Conservation (phyloP, 2,797 vertebrate genomes). For the Gouania willdenowi region DNA sequence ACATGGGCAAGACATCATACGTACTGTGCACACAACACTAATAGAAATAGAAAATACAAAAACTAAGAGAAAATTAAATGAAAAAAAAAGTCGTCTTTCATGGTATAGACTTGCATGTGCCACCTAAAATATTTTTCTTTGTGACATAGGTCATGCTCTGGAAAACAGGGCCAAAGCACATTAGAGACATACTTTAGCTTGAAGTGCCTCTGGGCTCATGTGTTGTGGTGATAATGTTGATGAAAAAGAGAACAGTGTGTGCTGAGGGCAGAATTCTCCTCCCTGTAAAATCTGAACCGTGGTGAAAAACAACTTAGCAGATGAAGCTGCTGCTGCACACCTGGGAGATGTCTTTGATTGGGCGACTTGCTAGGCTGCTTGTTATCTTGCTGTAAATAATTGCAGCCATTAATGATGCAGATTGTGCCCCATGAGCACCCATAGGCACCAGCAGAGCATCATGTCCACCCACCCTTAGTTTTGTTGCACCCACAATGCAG, state of each 20-base stretch:
- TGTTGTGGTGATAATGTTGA: conserved; percentile 14
- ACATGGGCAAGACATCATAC: too few species aligned
- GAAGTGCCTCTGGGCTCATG: neutral
- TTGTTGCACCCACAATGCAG: too few species aligned
- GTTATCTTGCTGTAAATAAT: conserved; percentile 37
- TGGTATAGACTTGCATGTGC: conserved; percentile 6
- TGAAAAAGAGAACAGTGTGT: conserved; percentile 9
- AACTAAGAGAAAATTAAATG: too few species aligned
- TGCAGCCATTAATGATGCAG: conserved; percentile 19
- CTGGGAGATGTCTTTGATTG: conserved; percentile 21
- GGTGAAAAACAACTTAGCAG: conserved; percentile 5
- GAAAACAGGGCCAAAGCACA: conserved; percentile 13
- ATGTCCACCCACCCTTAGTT: too few species aligned
- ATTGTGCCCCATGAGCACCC: conserved; percentile 2
- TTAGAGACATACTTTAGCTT: neutral
- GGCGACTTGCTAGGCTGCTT: conserved; percentile 21
- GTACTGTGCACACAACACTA: too few species aligned
- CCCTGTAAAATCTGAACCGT: conserved; percentile 10
- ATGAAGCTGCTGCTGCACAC: conserved; percentile 1
- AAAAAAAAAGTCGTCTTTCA: too few species aligned
- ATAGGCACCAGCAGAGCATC: too few species aligned
- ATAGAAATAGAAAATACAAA: too few species aligned
- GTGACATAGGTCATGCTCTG: conserved; percentile 8
- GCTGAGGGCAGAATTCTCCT: conserved; percentile 13
- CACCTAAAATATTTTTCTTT: conserved; percentile 9